Percentiles rank a stretch among this genome's conserved stretches.
Conservation (phyloP, 1,140 invertebrate genomes). For the Ganaspis sp. region DNA sequence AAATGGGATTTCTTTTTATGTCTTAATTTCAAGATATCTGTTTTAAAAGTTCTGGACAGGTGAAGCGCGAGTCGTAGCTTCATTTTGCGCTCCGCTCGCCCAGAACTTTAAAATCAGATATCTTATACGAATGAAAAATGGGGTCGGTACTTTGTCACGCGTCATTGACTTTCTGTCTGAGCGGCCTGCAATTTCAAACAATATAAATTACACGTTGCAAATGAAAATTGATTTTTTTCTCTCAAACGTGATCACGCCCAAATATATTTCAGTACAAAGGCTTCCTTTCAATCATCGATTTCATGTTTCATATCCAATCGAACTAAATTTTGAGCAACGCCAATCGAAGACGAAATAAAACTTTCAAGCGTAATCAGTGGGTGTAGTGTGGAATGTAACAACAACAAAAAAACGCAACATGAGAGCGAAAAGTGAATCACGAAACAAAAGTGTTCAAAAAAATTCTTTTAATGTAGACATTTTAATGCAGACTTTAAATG, state of each 20-base stretch:
- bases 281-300: background rate
- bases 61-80: constrained; percentile 15
- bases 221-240: constrained; percentile 14
- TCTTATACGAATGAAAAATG: constrained; percentile 21
- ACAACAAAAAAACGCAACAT: too few relatives aligned
- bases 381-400: too few relatives aligned
- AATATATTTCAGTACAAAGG: constrained; percentile 12
- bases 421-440: too few relatives aligned
- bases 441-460: too few relatives aligned
- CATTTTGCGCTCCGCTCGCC: constrained; percentile 20
- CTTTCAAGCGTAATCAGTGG: background rate
- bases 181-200: constrained; percentile 22
- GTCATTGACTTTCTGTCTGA: constrained; percentile 9
- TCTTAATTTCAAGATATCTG: constrained; percentile 12
- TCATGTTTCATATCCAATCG: background rate
- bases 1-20: background rate
- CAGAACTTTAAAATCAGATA: constrained; percentile 25
- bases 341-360: background rate
- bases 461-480: too few relatives aligned
- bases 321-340: background rate
- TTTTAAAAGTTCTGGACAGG: constrained; percentile 2
- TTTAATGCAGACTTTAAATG: too few relatives aligned
- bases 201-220: constrained; percentile 18
- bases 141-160: constrained; percentile 21
- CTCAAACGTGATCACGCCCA: background rate